phyloP scores from a whole-genome alignment of 1,140 invertebrate species.

The Papilio dardanus region DNA sequence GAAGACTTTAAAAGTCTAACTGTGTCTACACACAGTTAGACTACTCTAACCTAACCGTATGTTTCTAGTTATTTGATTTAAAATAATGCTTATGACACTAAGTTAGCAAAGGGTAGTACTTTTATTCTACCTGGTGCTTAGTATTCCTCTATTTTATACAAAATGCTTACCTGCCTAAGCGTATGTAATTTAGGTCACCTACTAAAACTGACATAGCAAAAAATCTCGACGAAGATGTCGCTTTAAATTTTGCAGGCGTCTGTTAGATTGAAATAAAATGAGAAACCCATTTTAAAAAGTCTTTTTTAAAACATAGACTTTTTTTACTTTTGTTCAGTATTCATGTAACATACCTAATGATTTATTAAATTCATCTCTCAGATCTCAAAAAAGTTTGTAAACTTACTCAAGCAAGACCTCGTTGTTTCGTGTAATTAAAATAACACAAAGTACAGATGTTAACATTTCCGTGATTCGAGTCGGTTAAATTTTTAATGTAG shows the following conservation, averaged over 20 bases:
- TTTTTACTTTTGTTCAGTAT: neutral
- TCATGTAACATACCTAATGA: no score
- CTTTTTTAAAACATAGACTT: neutral
- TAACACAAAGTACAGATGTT: no score
- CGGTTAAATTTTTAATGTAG: constrained; percentile 8
- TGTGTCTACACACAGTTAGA: no score
- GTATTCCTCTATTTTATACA: neutral
- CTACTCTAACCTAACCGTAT: no score
- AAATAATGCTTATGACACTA: no score
- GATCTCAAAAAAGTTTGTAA: no score
- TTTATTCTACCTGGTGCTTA: neutral
- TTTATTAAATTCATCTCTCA: no score
- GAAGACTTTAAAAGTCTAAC: neutral
- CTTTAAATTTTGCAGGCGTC: constrained; percentile 2
- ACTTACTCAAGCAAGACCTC: no score
- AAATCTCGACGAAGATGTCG: constrained; percentile 2
- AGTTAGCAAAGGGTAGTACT: no score
- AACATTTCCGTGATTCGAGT: neutral
- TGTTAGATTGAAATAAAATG: constrained; percentile 1
- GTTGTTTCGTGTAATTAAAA: no score
- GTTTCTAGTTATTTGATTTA: no score
- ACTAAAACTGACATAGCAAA: constrained; percentile 11
- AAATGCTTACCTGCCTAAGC: constrained; percentile 15
- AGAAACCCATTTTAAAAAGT: neutral
- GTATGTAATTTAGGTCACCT: constrained; percentile 15